Evolutionary conservation across 1,140 invertebrate species (phyloP).

Genomic region (Acromyrmex echinatior): DNA sequence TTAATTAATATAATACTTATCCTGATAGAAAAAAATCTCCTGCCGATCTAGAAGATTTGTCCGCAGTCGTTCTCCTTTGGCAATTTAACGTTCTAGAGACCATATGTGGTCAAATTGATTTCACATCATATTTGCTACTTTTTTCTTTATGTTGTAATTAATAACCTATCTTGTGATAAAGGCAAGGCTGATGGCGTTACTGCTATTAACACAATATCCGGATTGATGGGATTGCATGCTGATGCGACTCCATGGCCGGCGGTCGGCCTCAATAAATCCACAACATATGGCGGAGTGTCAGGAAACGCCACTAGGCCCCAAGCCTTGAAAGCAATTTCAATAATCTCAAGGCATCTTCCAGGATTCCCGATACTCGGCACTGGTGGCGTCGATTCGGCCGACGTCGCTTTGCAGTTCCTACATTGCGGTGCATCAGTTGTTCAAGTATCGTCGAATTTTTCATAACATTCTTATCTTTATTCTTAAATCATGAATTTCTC

Average conservation of each 20-base stretch:
- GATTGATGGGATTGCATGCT: conserved; percentile 95
- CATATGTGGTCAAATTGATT: too few relatives aligned
- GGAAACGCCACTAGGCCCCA: conserved; percentile 98
- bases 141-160: conserved; percentile 1
- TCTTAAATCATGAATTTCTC: background rate
- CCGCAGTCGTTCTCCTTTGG: too few relatives aligned
- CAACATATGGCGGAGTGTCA: conserved; percentile 98
- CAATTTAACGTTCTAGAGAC: too few relatives aligned
- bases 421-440: conserved; percentile 96
- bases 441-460: conserved; percentile 89
- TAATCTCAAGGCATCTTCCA: conserved; percentile 93
- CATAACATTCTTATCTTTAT: background rate
- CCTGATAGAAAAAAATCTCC: too few relatives aligned
- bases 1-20: too few relatives aligned
- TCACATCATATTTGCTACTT: too few relatives aligned
- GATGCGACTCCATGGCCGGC: conserved; percentile 96
- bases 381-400: conserved; percentile 98
- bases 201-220: conserved; percentile 98
- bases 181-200: conserved; percentile 97
- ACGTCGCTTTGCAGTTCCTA: conserved; percentile 96
- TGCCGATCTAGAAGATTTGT: too few relatives aligned
- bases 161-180: conserved; percentile 75
- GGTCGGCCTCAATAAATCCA: conserved; percentile 93
- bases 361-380: conserved; percentile 97
- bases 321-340: conserved; percentile 95